Percentiles rank a stretch among this genome's conserved stretches.
phyloP scores from a whole-genome alignment of 2,113 vertebrate species.

The Haplochromis vanheusdeni region DNA sequence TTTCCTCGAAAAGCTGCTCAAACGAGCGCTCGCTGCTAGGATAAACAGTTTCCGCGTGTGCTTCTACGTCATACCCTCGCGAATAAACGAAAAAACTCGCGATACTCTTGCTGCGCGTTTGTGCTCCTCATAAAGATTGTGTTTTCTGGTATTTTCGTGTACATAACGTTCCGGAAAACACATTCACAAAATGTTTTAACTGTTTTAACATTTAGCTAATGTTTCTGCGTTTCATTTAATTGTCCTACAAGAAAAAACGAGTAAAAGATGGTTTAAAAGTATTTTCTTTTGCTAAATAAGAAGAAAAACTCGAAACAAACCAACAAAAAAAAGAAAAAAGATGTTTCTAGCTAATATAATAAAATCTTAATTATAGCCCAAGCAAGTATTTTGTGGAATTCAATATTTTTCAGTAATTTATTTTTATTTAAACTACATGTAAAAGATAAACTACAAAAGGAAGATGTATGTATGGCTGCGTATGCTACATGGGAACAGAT shows the following conservation, averaged over 20 bases:
- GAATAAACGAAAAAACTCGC: background rate
- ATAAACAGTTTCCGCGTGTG: constrained; percentile 14
- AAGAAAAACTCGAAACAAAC: background rate
- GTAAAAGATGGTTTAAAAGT: background rate
- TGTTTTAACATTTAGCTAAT: background rate
- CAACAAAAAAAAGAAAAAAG: background rate
- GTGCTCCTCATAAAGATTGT: background rate
- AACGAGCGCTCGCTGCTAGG: too few relatives aligned
- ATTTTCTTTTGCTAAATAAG: background rate
- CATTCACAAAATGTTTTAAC: background rate
- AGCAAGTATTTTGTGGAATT: background rate
- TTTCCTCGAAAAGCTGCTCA: background rate
- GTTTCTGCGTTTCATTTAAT: background rate
- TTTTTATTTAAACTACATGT: background rate
- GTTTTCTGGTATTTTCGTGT: background rate
- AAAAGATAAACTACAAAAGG: background rate
- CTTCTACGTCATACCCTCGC: background rate
- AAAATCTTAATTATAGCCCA: background rate
- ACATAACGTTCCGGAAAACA: background rate
- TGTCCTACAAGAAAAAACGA: background rate
- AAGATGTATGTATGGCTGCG: background rate
- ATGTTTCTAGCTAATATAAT: background rate
- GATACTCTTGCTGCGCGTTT: background rate
- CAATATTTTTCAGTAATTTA: background rate
- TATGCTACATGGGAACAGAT: background rate